Conservation (phyloP, 2,113 vertebrate species). For the Melierax canorus region DNA sequence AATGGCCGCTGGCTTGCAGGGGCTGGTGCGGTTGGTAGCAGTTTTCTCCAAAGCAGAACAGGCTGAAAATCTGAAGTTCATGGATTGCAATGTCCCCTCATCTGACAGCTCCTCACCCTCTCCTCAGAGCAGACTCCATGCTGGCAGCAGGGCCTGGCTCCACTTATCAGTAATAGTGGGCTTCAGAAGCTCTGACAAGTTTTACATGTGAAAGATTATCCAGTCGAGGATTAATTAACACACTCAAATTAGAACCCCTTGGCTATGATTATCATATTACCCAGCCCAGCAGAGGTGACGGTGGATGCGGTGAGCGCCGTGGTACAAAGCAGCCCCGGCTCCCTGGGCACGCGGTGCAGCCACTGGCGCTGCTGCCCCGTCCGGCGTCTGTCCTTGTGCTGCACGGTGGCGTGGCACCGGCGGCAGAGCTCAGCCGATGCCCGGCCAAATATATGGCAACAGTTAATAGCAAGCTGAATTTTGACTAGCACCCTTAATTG, state of each 20-base stretch:
- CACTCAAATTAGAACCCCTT: not conserved
- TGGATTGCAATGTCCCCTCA: accelerated
- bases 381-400: not conserved
- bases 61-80: not conserved
- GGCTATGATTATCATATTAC: accelerated
- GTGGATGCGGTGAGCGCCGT: accelerated
- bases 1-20: not conserved
- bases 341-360: accelerated
- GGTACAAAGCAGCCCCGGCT: not conserved
- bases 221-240: not conserved
- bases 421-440: not conserved
- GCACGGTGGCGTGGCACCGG: accelerated
- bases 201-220: not conserved
- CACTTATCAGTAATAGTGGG: accelerated
- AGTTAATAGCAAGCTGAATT: no score
- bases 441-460: no score
- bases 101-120: not conserved
- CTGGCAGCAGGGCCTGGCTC: not conserved
- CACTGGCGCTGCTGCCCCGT: accelerated
- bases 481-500: no score
- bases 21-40: accelerated
- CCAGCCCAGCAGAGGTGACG: accelerated
- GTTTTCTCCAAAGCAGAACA: not conserved
- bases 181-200: not conserved
- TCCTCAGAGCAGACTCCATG: not conserved